Evolutionary conservation across 1,140 invertebrate genomes (phyloP), one percentile per base, ranked within the genome.

Genomic region (Tetragonula clypearis): DNA sequence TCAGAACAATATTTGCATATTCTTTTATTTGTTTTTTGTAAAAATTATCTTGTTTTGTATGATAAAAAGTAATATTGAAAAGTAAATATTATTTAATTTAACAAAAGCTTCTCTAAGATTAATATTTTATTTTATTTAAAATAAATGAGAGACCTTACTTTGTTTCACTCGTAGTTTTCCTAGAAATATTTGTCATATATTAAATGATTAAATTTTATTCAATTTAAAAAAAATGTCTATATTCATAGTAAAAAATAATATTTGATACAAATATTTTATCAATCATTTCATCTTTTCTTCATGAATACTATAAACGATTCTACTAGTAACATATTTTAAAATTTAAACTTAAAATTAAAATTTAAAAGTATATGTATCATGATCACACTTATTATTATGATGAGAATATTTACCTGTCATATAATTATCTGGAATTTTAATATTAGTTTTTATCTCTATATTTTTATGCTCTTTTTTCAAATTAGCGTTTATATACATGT

Each of bases 341-440:
- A 14, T 26, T 14, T 26, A 49, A 49, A 49, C 6, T 66, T 66
- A 66, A 26, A 30, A 11, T 15, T 66, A 68, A 30, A 35, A 26
- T 26, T 55, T 26, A 14, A 8, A 49, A 49, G 41, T 60, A 53
- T 81, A 12, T 30, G 26, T 74, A 71, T 49, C 41, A 49, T 49
- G 41, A 49, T 49, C 0, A 49, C 0, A 49, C 9, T n/a, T 15
- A 5, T 0, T 53, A 41, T 35, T 71, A 65, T 21, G 30, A 68
- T 30, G 26, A 58, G 35, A 35, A 66, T 79, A 26, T 69, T 88
- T 84, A 94, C 94, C 94, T 82, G 93, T 93, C 92, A 94, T 95
- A 82, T 95, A 95, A 91, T 95, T 95, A 80, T 95, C 94, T n/a
- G 94, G 92, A 84, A 94, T 93, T 84, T 94, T 94, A 5, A 92